Base-by-base conservation (phyloP, 2,888 invertebrate species). In the Campoletis raptor region DNA sequence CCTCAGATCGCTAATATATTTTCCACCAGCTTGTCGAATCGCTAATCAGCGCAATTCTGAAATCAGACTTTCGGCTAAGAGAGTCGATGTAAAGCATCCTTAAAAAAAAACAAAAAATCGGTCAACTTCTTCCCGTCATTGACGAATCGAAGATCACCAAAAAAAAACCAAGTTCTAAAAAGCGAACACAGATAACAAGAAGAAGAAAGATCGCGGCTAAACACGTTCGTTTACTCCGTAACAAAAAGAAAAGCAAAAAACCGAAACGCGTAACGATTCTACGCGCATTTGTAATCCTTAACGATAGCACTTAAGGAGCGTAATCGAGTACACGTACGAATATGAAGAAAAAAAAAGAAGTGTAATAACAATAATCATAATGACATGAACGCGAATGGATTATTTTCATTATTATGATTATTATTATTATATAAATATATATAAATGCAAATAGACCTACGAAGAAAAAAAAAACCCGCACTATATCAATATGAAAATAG, bases 401-500 rank as follows among this genome's bases (percentile, higher is more conserved):
- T 66, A 66, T 66, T 77, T 12, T 42, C 21, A 18, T 64, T 36
- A 36, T 66, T 77, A 8, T 48, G n/a, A 74, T 86, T 86, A 85
- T 88, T 88, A 88, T 86, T 64, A 18, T 73, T 52, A 81, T 73
- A 80, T 64, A 72, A 24, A 64, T 61, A 85, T 37, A 57, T 45
- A 76, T 69, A 66, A 73, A 78, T 57, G 78, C 52, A 83, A 78
- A 81, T 83, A 83, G 76, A 81, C 81, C 48, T 86, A 86, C 88
- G 89, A 88, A 74, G 80, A 83, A 85, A 84, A 61, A 85, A 57
- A 88, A 87, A 87, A 85, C 85, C 70, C 82, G 89, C 87, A 89
- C 84, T 76, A 83, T 76, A 79, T 84, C 83, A 79, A 86, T 86
- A 86, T 81, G 69, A 72, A 90, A 89, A 91, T 90, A 92, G 90